Percentiles rank a stretch among this genome's conserved stretches.
phyloP scores from a whole-genome alignment of 2,888 invertebrate species.

The Marasmarcha lunaedactyla region DNA sequence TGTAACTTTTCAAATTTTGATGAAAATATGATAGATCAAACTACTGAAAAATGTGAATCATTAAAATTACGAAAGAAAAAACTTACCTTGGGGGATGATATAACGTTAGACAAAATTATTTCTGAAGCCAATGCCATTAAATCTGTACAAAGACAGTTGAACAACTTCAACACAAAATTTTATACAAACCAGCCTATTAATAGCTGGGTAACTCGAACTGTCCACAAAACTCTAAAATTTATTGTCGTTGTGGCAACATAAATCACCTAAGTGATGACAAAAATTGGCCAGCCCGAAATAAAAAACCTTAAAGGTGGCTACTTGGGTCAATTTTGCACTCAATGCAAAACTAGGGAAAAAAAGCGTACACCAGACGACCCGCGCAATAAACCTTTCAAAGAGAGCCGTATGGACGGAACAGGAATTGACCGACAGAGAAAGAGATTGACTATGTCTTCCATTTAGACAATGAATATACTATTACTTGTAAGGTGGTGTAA shows the following conservation, averaged over 20 bases:
- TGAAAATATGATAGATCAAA: slow-evolving; percentile 14
- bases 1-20: slow-evolving; percentile 25
- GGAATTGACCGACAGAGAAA: no score
- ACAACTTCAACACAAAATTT: no score
- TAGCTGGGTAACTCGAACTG: background rate
- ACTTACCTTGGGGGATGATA: slow-evolving; percentile 11
- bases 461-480: slow-evolving; percentile 11
- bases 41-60: slow-evolving; percentile 12
- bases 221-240: no score
- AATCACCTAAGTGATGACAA: background rate
- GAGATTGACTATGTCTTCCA: slow-evolving; percentile 16
- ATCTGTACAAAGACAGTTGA: slow-evolving; percentile 11
- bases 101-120: slow-evolving; percentile 14
- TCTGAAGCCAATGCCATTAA: slow-evolving; percentile 18
- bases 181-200: background rate
- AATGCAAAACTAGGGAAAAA: slow-evolving; percentile 9
- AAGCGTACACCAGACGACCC: slow-evolving; percentile 4
- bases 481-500: slow-evolving; percentile 12
- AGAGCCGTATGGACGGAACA: slow-evolving; percentile 1
- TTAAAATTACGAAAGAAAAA: slow-evolving; percentile 14
- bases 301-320: slow-evolving; percentile 8
- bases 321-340: slow-evolving; percentile 9
- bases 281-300: slow-evolving; percentile 7
- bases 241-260: slow-evolving; percentile 1
- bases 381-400: background rate